phyloP scores from a whole-genome alignment of 37 sponge, comb jelly and placozoan species.

The Chondrilla cf. caribensis region DNA sequence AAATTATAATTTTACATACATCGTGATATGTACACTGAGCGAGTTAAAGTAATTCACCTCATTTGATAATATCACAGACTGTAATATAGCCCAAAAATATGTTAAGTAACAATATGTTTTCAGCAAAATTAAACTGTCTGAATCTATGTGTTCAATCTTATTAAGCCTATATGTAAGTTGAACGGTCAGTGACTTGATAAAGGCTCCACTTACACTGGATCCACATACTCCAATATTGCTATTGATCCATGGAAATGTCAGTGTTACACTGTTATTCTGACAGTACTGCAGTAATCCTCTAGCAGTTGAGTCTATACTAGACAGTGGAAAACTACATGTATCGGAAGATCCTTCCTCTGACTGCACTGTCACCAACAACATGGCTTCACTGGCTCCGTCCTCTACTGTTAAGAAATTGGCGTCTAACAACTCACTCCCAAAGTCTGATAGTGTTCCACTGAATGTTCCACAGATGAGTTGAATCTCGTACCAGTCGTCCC shows the following conservation, averaged over 20 bases:
- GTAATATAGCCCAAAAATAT: too few relatives aligned
- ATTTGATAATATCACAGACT: too few relatives aligned
- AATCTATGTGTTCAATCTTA: too few relatives aligned
- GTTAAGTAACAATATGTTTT: too few relatives aligned
- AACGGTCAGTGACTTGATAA: too few relatives aligned
- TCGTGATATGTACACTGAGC: too few relatives aligned
- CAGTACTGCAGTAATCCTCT: neutral
- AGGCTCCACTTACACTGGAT: neutral
- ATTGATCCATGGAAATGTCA: neutral
- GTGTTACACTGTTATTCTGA: neutral
- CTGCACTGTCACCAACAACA: neutral
- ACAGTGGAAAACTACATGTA: slow-evolving; percentile 18
- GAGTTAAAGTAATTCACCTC: too few relatives aligned
- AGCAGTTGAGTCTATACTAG: neutral
- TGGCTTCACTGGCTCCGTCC: neutral
- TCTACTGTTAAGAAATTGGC: neutral
- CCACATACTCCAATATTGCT: neutral
- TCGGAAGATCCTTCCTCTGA: neutral
- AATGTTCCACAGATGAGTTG: neutral
- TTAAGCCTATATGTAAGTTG: too few relatives aligned
- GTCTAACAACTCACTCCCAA: neutral
- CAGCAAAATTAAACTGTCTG: too few relatives aligned
- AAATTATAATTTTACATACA: too few relatives aligned
- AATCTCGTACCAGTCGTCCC: slow-evolving; percentile 25
- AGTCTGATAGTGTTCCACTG: neutral